phyloP scores from a whole-genome alignment of 2,797 vertebrate species.

The Lagorchestes hirsutus region DNA sequence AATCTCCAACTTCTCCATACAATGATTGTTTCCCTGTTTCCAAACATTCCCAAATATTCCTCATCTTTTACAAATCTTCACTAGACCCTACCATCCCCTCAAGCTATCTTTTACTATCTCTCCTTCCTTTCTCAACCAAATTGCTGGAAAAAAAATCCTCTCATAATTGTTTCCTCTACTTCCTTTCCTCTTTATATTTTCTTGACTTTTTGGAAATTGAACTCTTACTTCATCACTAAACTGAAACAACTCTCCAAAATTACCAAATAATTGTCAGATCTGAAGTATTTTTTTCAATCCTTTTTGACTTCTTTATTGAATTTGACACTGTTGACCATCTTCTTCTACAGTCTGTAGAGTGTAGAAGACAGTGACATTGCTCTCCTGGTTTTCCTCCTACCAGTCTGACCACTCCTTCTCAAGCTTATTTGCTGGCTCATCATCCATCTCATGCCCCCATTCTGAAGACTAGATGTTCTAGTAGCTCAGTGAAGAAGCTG shows the following conservation, averaged over 20 bases:
- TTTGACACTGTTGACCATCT: background rate
- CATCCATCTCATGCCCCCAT: background rate
- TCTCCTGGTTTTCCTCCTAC: background rate
- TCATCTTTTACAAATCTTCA: background rate
- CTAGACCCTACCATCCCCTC: background rate
- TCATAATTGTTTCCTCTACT: background rate
- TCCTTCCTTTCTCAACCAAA: background rate
- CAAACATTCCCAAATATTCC: background rate
- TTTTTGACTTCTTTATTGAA: background rate
- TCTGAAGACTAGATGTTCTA: background rate
- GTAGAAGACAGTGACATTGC: background rate
- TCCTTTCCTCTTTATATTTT: background rate
- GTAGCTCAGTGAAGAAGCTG: background rate
- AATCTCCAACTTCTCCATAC: background rate
- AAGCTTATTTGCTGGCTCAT: background rate
- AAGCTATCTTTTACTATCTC: background rate
- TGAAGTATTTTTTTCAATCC: background rate
- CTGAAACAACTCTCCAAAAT: background rate
- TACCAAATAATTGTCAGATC: background rate
- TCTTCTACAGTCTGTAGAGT: background rate
- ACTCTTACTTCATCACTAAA: background rate
- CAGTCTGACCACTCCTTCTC: background rate
- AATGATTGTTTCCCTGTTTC: background rate
- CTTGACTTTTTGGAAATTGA: background rate
- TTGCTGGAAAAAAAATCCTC: background rate